These are phyloP conservation scores for Dynastes tityus DNA, from an alignment of 2,888 invertebrate species.

Conservation along the genomic window DNA sequence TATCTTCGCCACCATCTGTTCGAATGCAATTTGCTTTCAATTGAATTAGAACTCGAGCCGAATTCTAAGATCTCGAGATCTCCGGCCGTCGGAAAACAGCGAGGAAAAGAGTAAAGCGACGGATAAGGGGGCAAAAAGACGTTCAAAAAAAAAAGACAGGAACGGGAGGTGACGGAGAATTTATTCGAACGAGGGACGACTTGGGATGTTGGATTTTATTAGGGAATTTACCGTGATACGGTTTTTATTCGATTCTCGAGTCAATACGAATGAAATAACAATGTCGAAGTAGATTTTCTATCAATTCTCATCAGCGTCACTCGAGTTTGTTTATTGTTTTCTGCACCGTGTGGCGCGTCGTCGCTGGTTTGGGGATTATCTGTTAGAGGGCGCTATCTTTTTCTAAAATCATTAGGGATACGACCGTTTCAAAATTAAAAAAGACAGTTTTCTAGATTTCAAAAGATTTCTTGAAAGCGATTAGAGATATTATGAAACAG, in stretches of 20 bases:
- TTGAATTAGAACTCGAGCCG: conserved; percentile 23
- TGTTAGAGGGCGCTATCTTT: too few relatives aligned
- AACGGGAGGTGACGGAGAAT: neutral
- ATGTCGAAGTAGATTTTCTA: neutral
- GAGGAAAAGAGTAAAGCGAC: neutral
- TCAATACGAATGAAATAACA: conserved; percentile 5
- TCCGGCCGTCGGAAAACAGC: neutral
- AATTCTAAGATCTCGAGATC: conserved; percentile 24
- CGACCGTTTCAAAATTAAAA: too few relatives aligned
- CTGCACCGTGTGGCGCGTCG: too few relatives aligned
- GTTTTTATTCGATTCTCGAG: conserved; percentile 22
- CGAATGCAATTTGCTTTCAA: conserved; percentile 27
- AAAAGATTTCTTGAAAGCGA: too few relatives aligned
- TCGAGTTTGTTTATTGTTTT: too few relatives aligned
- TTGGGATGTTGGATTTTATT: conserved; percentile 22
- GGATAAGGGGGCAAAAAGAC: neutral
- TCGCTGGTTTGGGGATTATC: too few relatives aligned
- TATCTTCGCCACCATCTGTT: conserved; percentile 29
- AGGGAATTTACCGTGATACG: conserved; percentile 15
- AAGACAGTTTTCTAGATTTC: too few relatives aligned
- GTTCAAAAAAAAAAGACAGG: neutral
- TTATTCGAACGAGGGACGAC: conserved; percentile 20
- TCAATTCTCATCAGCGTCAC: neutral
- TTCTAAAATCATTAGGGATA: too few relatives aligned
- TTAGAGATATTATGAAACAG: too few relatives aligned